Evolutionary conservation across 2,113 vertebrate genomes (phyloP), one percentile per base, ranked within the genome.

Genomic region (Scortum barcoo): DNA sequence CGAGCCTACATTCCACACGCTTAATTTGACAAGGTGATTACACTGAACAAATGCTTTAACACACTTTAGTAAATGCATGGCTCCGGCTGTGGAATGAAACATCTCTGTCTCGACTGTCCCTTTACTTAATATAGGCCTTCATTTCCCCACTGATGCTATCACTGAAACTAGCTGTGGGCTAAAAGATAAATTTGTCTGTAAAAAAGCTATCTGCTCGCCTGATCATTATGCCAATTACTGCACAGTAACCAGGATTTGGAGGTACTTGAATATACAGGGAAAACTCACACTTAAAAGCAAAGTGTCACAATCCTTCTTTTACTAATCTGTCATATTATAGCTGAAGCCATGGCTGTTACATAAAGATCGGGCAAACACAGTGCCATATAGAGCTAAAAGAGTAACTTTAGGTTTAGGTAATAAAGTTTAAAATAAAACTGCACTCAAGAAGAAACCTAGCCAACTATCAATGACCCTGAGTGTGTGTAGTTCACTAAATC

Each of bases 141-240:
- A 73, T 83, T 85, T 80, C 54, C 67, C 70, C 66, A 80, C 48
- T 76, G 88, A 90, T 81, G 82, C 74, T 89, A 91, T 88, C 83
- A 75, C 8, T 81, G 86, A 76, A 89, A 84, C 56, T 68, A 66
- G 85, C 88, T 73, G 66, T 63, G 40, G 77, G 90, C 89, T 58
- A 67, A 65, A 82, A 90, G 85, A 93, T 88, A 86, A 81, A 85
- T 84, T 57, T 71, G 24, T 80, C 70, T 38, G 65, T 60, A 89
- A 74, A 92, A 92, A 89, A 86, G 81, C 79, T 91, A 91, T 92
- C 85, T 81, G 40, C 80, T 65, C 6, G 22, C 42, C 71, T 63
- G 53, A 90, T 90, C 89, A 86, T 60, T 77, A 89, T 76, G 78
- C 86, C 80, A 87, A 83, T 91, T 90, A 90, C 80, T 72, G 54